Conservation (phyloP, 2,888 invertebrate species). For the Chironomus tentans region DNA sequence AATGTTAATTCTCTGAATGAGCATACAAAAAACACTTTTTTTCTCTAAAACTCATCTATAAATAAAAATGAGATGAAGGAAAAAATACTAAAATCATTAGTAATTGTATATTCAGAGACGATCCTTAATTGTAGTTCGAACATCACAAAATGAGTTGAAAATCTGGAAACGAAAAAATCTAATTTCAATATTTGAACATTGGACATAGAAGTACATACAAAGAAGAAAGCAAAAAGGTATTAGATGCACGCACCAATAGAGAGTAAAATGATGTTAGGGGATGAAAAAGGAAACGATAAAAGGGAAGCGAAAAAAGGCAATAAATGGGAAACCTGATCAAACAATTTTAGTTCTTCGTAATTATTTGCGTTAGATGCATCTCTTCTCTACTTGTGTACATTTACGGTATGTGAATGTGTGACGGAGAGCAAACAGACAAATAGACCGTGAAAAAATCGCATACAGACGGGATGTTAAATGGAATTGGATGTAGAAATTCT, state of each 20-base stretch:
- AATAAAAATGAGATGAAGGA: background rate
- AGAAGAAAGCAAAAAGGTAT: background rate
- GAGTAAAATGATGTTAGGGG: background rate
- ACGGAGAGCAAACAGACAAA: background rate
- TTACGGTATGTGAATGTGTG: background rate
- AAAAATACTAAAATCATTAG: background rate
- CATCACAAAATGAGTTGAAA: background rate
- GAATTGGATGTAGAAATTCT: no score
- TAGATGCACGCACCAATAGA: background rate
- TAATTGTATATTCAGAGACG: background rate
- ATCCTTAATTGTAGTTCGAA: background rate
- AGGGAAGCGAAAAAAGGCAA: background rate
- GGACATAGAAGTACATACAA: background rate
- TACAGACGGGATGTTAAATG: no score
- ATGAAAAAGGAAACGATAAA: background rate
- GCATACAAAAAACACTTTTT: no score
- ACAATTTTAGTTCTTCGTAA: background rate
- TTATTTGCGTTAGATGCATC: background rate
- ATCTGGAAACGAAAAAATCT: background rate
- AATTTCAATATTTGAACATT: background rate
- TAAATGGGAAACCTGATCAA: conserved; percentile 18
- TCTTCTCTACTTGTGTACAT: background rate
- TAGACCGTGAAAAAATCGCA: background rate
- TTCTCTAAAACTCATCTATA: no score
- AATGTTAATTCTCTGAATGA: no score